Base-by-base conservation (phyloP, 2,113 vertebrate species). In the Odontophorus gujanensis region DNA sequence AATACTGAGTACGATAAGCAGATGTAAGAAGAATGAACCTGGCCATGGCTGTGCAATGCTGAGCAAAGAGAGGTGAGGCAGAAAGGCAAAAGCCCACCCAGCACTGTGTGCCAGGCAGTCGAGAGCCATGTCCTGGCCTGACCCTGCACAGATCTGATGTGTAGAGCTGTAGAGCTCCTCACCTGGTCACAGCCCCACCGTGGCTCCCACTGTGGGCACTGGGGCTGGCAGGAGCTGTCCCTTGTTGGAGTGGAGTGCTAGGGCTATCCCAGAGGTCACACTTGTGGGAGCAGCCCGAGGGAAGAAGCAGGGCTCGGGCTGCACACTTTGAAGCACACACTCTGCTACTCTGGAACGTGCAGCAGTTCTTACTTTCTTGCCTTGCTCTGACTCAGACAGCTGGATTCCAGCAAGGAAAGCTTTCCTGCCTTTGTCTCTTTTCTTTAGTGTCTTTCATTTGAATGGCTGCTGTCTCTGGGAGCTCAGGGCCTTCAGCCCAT, bases 391-490 rank as follows among this genome's bases (percentile, higher is more conserved):
- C 84, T 79, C 85, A 92, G 84, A 57, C 89, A 85, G 84, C 91
- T 89, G 94, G 71, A 74, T 85, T 75, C 57, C 67, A 71, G 71
- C 1, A 6, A 82, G 75, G 79, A 91, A 92, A 61, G 72, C 76
- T 87, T 88, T 82, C 45, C 75, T 87, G 92, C 81, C 71, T 95
- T 94, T 93, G 91, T 93, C 18, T 81, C 92, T 90, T 85, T 76
- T 86, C 87, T 96, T 85, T 66, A 81, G 90, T 66, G 74, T 59
- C 78, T 89, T 96, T 89, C 75, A 85, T 92, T 80, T 80, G 62
- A 89, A 48, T 58, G 59, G 55, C 45, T 71, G 72, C 28, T 87
- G 72, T 89, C 89, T 87, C 81, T 36, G 45, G 38, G 71, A 93
- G 68, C 81, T 77, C 13, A 8, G 78, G 62, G 87, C 63, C n/a